Base-by-base conservation (phyloP, 2,113 vertebrate genomes). In the Gymnogyps californianus region DNA sequence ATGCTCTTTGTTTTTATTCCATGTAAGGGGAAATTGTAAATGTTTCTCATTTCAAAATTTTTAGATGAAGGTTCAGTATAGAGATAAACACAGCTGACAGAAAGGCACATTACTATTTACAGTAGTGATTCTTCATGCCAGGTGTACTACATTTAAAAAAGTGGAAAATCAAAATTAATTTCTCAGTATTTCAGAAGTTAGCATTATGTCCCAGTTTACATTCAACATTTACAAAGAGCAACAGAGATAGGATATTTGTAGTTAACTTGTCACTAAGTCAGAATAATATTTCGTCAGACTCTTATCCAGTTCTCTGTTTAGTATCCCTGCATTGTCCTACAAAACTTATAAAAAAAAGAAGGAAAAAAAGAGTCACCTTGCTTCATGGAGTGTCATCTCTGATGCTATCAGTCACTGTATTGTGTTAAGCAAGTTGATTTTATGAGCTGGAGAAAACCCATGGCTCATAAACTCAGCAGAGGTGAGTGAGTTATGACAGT, bases 391-490 rank as follows among this genome's bases (percentile, higher is more conserved):
- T 97, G 83, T 97, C 91, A 95, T 95, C 92, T 97, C 87, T 94
- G 83, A 95, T 95, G 90, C 92, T 97, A 97, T 97, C 92, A 97
- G 92, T 97, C 93, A 97, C 58, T 95, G 83, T 88, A 94, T 59
- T 96, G 91, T 97, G 88, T 96, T 96, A 98, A 95, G 92, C 86
- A 97, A 97, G 96, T 92, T 97, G 97, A 96, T 98, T 98, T 98
- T 98, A 98, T 96, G 97, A 97, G 91, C 96, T 97, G 71, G 80
- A 97, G 97, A 97, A 98, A 98, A 96, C 82, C 92, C 95, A 98
- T 90, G 98, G 95, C 92, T 98, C 98, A 98, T 98, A 98, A 98
- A 98, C 97, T 97, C 96, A 97, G 83, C 89, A 97, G 97, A 98
- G 97, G 96, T 98, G 98, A 98, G 94, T 98, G 98, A 98, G 93